Percentiles rank a stretch among this genome's conserved stretches.
Conservation (phyloP, 2,888 invertebrate genomes). For the Crioceris asparagi region DNA sequence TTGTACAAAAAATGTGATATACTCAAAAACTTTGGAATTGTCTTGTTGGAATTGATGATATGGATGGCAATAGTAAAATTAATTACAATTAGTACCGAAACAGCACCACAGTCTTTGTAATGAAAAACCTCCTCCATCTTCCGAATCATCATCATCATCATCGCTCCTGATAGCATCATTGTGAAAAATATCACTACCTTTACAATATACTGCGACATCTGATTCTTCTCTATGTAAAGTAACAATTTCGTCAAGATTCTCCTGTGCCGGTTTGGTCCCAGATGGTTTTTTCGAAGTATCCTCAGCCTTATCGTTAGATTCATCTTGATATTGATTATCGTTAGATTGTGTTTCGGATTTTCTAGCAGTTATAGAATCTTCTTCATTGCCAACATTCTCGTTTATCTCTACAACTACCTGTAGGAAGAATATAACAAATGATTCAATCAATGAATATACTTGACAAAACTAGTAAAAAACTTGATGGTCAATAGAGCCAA, state of each 20-base stretch:
- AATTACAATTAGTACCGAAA: constrained; percentile 37
- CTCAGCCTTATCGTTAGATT: not conserved
- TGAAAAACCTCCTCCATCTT: constrained; percentile 36
- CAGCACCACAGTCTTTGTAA: constrained; percentile 46
- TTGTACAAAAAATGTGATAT: not conserved
- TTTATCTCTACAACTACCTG: constrained; percentile 36
- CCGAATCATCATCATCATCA: constrained; percentile 1
- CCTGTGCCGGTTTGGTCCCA: constrained; percentile 9
- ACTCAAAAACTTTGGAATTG: not conserved
- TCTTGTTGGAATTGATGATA: not conserved
- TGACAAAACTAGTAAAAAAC: not conserved
- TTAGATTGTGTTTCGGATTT: too few relatives aligned
- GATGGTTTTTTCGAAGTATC: constrained; percentile 6
- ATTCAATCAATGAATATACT: too few relatives aligned
- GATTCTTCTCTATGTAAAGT: constrained; percentile 22
- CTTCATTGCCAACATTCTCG: too few relatives aligned
- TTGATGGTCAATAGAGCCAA: not conserved
- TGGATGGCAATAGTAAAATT: too few relatives aligned
- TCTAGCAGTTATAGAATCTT: not conserved
- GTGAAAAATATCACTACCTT: not conserved
- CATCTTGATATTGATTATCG: too few relatives aligned
- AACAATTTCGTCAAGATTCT: constrained; percentile 31
- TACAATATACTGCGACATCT: constrained; percentile 15
- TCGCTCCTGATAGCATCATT: not conserved
- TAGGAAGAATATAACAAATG: constrained; percentile 8